phyloP scores from a whole-genome alignment of 2,113 vertebrate genomes.

The Megaceryle torquata region DNA sequence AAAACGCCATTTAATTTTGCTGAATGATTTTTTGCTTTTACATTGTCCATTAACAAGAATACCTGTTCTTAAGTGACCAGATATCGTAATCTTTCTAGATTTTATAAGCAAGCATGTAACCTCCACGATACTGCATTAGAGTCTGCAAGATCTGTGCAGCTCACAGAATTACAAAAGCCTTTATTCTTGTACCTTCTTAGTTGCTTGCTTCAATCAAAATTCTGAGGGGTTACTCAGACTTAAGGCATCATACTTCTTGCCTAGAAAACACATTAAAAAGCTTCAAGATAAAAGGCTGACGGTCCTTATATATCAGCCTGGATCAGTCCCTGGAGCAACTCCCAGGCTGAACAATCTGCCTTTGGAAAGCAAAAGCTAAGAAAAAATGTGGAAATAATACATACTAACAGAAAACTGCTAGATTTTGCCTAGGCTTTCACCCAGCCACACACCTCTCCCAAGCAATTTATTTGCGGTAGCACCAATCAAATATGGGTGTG shows the following conservation, averaged over 20 bases:
- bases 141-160: background rate
- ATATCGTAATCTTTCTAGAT: background rate
- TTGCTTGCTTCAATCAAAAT: background rate
- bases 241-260: background rate
- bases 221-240: background rate
- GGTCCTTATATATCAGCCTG: background rate
- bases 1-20: background rate
- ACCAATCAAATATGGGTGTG: background rate
- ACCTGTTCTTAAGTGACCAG: background rate
- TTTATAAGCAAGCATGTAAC: background rate
- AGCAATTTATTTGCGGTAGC: background rate
- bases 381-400: background rate
- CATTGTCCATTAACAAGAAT: background rate
- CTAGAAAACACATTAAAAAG: background rate
- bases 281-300: background rate
- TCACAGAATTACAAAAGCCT: background rate
- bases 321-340: background rate
- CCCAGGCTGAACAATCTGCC: background rate
- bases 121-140: background rate
- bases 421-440: background rate
- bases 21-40: background rate
- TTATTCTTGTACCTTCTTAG: background rate
- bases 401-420: background rate
- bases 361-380: background rate
- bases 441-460: background rate